Conservation (phyloP, 2,888 invertebrate species). For the Cerastis leucographa region DNA sequence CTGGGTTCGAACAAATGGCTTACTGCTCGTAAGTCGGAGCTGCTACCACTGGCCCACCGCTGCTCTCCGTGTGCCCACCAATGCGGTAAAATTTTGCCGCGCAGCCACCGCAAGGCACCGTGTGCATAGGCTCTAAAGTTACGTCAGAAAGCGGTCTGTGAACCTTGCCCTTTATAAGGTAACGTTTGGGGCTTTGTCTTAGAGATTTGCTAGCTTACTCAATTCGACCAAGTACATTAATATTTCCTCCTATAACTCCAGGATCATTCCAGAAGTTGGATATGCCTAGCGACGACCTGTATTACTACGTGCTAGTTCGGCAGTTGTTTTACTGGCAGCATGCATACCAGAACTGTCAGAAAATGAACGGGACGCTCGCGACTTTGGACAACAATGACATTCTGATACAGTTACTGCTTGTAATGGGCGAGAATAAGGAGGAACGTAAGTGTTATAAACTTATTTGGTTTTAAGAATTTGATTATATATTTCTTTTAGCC, state of each 20-base stretch:
- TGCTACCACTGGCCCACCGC: too few species aligned
- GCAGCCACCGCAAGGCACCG: too few species aligned
- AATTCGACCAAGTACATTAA: too few species aligned
- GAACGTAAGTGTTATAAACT: conserved; percentile 77
- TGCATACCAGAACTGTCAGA: conserved; percentile 83
- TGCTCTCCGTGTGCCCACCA: too few species aligned
- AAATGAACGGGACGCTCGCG: conserved; percentile 84
- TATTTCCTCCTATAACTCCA: conserved; percentile 53
- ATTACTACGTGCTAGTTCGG: conserved; percentile 81
- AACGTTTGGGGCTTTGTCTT: too few species aligned
- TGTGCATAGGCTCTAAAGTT: too few species aligned
- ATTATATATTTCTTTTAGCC: neutral
- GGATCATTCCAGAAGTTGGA: conserved; percentile 68
- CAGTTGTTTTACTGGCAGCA: conserved; percentile 84
- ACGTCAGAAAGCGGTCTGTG: too few species aligned
- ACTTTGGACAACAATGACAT: conserved; percentile 79
- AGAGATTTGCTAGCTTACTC: too few species aligned
- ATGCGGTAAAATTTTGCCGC: too few species aligned
- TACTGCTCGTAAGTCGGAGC: too few species aligned
- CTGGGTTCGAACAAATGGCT: too few species aligned
- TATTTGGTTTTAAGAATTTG: neutral
- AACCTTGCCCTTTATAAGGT: too few species aligned
- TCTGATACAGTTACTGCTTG: conserved; percentile 79
- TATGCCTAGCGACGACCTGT: conserved; percentile 83
- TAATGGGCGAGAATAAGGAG: conserved; percentile 87